Evolutionary conservation across 2,888 invertebrate species (phyloP).

Genomic region (Tinea trinotella): DNA sequence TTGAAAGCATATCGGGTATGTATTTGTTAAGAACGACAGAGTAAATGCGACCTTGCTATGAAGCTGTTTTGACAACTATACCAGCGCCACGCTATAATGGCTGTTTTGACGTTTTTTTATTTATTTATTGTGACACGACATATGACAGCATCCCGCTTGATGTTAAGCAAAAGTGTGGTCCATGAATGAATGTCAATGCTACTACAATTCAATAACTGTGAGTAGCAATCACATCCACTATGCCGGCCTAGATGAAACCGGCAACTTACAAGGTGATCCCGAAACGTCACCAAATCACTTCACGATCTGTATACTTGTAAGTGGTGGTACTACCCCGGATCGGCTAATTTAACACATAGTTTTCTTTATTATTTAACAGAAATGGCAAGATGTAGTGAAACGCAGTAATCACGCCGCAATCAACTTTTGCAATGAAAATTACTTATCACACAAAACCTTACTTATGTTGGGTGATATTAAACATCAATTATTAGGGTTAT

Average conservation of each 20-base stretch:
- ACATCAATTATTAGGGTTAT: conserved; percentile 81
- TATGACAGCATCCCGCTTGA: too few relatives aligned
- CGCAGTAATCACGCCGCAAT: conserved; percentile 80
- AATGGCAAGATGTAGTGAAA: conserved; percentile 82
- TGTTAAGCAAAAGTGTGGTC: too few relatives aligned
- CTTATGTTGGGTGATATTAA: conserved; percentile 91
- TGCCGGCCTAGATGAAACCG: too few relatives aligned
- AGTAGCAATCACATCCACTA: too few relatives aligned
- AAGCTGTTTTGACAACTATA: conserved; percentile 13
- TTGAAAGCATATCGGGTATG: conserved; percentile 86
- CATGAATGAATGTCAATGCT: too few relatives aligned
- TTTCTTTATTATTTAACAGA: conserved; percentile 54
- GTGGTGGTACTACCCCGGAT: not conserved
- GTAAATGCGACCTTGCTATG: not conserved
- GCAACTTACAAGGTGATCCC: too few relatives aligned
- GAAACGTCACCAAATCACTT: too few relatives aligned
- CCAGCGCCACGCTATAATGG: too few relatives aligned
- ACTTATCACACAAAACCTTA: conserved; percentile 84
- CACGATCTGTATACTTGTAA: not conserved
- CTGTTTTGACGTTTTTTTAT: too few relatives aligned
- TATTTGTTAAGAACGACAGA: conserved; percentile 18
- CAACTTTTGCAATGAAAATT: conserved; percentile 87
- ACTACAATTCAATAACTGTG: too few relatives aligned
- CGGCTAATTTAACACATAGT: too few relatives aligned
- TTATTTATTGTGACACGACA: too few relatives aligned